phyloP scores from a whole-genome alignment of 1,140 invertebrate genomes.

The Cydia strobilella region DNA sequence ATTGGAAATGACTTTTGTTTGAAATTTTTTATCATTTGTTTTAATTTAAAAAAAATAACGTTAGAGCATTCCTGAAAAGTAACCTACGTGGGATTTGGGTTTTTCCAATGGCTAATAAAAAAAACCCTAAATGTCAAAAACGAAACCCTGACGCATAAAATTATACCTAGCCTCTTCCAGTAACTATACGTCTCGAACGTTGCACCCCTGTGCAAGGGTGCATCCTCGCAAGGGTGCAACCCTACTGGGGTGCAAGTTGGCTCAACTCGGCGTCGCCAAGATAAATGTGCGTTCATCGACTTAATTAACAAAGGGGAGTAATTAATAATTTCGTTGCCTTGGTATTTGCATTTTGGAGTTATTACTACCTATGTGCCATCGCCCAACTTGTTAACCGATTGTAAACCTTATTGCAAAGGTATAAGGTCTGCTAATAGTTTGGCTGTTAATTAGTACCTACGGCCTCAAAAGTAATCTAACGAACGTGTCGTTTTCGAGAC shows the following conservation, averaged over 20 bases:
- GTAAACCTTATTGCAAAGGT: too few species aligned
- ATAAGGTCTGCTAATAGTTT: too few species aligned
- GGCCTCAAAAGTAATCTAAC: too few species aligned
- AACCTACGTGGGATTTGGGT: too few species aligned
- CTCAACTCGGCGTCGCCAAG: constrained; percentile 44
- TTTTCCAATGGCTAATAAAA: too few species aligned
- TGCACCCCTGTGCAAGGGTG: constrained; percentile 1
- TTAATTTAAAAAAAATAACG: too few species aligned
- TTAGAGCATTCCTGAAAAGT: too few species aligned
- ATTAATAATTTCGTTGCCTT: constrained; percentile 39
- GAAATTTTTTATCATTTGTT: too few species aligned
- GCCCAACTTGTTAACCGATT: too few species aligned
- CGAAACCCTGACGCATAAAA: neutral
- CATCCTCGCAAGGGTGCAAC: constrained; percentile 35
- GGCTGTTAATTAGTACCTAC: too few species aligned
- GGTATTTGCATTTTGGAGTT: neutral
- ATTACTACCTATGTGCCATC: neutral
- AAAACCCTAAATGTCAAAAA: neutral
- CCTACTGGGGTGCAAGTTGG: constrained; percentile 34
- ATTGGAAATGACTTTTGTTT: too few species aligned
- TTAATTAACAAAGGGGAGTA: constrained; percentile 45
- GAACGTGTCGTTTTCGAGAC: too few species aligned
- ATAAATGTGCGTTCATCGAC: constrained; percentile 47
- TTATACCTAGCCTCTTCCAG: constrained; percentile 25
- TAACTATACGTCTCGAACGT: neutral